Base-by-base conservation (phyloP, 2,888 invertebrate species). In the Drosophila barbarae region DNA sequence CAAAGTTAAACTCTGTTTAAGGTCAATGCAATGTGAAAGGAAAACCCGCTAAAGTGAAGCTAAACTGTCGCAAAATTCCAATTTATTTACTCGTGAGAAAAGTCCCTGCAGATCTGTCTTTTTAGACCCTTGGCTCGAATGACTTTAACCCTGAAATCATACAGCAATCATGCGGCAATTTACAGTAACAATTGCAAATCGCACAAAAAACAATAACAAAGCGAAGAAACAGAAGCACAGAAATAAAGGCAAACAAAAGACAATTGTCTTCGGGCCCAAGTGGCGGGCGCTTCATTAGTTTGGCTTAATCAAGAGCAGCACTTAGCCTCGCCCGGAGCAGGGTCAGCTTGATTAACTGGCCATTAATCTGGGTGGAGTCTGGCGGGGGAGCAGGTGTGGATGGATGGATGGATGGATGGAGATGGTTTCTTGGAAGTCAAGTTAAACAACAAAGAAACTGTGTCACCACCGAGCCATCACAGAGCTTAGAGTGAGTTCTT, bases 91-190 rank as follows among this genome's bases (percentile, higher is more conserved):
- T 8, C 46, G 21, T 47, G 46, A 47, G 46, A 47, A 32, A 32
- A 47, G 9, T 32, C 13, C 32, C 36, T n/a, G 6, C 23, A 23
- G 30, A 32, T 9, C 10, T 6, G 34, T 18, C 18, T 10, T 13
- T 30, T 13, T 30, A 21, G 34, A 49, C 55, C 57, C 64, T 60
- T 47, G 59, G 63, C 38, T 52, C 47, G 15, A 60, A 56, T 70
- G 42, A 39, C 39, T 44, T 53, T 66, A 66, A 49, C 78, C 76
- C 61, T 81, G 81, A 80, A 73, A 71, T 59, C 51, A 47, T 35
- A 35, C 46, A 38, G 47, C 63, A 69, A 58, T 58, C 47, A 41
- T 23, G 28, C 49, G 47, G 35, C 52, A 71, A 64, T 51, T 67
- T 57, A 68, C 66, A 65, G 73, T 53, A 66, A 59, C 36, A 50